Evolutionary conservation across 2,888 invertebrate species (phyloP).

Genomic region (Dryocosmus kuriphilus): DNA sequence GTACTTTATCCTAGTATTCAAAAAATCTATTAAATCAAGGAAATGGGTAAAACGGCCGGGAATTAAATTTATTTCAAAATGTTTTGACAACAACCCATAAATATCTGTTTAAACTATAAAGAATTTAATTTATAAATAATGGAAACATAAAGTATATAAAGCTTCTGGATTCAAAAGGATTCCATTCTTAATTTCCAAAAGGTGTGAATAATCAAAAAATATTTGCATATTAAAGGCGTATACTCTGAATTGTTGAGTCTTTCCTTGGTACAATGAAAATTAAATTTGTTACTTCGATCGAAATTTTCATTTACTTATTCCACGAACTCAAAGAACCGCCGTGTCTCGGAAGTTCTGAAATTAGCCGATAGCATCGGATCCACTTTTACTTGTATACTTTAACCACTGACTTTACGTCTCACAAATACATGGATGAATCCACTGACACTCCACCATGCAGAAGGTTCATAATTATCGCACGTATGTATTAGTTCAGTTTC

Average conservation of each 20-base stretch:
- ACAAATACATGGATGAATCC: slow-evolving; percentile 43
- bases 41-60: too few relatives aligned
- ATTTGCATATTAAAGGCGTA: background rate
- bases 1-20: too few relatives aligned
- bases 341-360: slow-evolving; percentile 54
- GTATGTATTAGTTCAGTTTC: slow-evolving; percentile 37
- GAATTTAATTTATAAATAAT: too few relatives aligned
- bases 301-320: slow-evolving; percentile 54
- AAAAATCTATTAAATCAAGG: too few relatives aligned
- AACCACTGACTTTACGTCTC: slow-evolving; percentile 51
- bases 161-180: too few relatives aligned
- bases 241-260: background rate
- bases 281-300: slow-evolving; percentile 48
- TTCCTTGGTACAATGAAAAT: background rate
- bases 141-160: too few relatives aligned
- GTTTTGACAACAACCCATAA: too few relatives aligned
- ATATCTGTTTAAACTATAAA: too few relatives aligned
- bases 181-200: too few relatives aligned
- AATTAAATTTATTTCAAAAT: too few relatives aligned
- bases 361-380: slow-evolving; percentile 52
- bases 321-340: slow-evolving; percentile 49
- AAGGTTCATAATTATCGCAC: slow-evolving; percentile 23
- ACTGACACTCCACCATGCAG: slow-evolving; percentile 6
- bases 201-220: background rate
- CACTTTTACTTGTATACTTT: slow-evolving; percentile 53